These are phyloP conservation scores for Chrysina gloriosa DNA, from an alignment of 2,888 invertebrate species.

Conservation along the genomic window DNA sequence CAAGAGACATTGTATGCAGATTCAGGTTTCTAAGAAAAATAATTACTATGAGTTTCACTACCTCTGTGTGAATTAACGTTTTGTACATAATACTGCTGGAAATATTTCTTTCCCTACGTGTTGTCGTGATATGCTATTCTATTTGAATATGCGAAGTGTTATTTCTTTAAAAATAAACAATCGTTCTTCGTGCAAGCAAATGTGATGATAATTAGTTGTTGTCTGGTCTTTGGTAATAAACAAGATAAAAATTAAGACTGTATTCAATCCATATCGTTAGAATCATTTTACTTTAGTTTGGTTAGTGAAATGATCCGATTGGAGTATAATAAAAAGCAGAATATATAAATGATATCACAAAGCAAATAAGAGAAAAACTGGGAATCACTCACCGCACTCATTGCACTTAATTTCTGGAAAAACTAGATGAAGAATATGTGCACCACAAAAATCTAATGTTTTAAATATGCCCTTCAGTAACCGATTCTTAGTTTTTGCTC, in stretches of 20 bases:
- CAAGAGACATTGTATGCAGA: conserved; percentile 31
- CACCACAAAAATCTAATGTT: too few species aligned
- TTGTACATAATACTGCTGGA: conserved; percentile 12
- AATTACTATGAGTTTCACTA: conserved; percentile 25
- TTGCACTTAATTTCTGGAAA: too few species aligned
- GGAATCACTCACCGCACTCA: too few species aligned
- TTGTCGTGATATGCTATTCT: conserved; percentile 4
- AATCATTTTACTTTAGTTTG: too few species aligned
- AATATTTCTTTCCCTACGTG: conserved; percentile 11
- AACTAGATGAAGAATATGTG: too few species aligned
- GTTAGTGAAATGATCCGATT: too few species aligned
- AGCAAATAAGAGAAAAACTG: too few species aligned
- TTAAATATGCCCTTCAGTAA: too few species aligned
- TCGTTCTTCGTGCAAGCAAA: not conserved
- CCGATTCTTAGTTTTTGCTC: too few species aligned
- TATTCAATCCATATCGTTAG: not conserved
- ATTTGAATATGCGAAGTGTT: conserved; percentile 15
- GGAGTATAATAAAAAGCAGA: too few species aligned
- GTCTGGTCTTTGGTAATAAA: not conserved
- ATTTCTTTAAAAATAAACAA: conserved; percentile 1
- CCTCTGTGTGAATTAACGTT: conserved; percentile 26
- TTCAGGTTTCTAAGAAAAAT: conserved; percentile 28
- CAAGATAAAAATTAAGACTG: not conserved
- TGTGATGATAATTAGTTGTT: not conserved
- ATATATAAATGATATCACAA: too few species aligned